A percentile compares a stretch with the other conserved stretches of the same genome.
These are phyloP conservation scores for Melanaphis sacchari DNA, from an alignment of 1,140 invertebrate species.

Conservation along the genomic window DNA sequence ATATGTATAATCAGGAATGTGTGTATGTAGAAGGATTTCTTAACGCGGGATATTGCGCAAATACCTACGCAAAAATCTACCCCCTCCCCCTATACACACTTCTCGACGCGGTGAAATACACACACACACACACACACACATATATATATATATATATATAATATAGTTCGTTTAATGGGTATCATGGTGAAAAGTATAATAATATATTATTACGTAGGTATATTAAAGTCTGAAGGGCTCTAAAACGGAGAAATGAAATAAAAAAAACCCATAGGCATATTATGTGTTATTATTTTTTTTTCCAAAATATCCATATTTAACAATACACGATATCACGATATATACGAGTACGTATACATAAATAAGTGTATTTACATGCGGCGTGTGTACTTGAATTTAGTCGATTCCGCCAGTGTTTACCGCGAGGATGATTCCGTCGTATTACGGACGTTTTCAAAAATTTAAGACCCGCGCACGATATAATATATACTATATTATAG, in stretches of 20 bases:
- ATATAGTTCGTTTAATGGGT: neutral
- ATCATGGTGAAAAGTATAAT: neutral
- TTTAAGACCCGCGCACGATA: neutral
- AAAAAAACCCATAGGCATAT: neutral
- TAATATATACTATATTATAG: neutral
- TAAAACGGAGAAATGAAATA: neutral
- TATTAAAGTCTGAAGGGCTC: neutral
- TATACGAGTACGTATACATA: neutral
- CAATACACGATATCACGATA: neutral
- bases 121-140: too few species aligned
- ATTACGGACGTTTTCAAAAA: neutral
- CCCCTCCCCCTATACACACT: neutral
- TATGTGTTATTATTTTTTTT: neutral
- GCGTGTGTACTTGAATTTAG: neutral
- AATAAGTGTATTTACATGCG: too few species aligned
- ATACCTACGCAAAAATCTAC: slow-evolving; percentile 12
- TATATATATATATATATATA: neutral
- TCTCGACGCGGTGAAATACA: neutral
- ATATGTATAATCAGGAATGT: too few species aligned
- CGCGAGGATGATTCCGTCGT: slow-evolving; percentile 22
- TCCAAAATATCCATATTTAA: neutral
- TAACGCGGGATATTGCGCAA: neutral
- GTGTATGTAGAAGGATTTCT: neutral
- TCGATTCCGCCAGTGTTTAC: neutral
- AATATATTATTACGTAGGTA: neutral